Conservation (phyloP, 2,797 vertebrate species). For the Loriculus beryllinus region DNA sequence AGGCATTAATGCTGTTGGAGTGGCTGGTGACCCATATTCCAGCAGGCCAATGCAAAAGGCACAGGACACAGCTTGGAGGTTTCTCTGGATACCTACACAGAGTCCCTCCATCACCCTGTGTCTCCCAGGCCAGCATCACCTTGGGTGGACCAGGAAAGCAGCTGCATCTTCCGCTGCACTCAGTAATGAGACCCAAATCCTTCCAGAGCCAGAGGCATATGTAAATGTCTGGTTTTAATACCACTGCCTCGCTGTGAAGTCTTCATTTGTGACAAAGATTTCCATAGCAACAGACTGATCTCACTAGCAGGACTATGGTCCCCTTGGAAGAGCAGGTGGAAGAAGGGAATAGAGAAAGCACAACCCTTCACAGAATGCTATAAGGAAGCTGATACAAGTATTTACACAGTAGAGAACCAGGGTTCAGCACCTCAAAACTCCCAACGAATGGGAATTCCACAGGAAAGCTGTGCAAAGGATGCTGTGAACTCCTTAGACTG, state of each 20-base stretch:
- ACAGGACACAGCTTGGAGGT: not conserved
- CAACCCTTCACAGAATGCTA: accelerated
- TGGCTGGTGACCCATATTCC: not conserved
- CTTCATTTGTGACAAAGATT: constrained; percentile 61
- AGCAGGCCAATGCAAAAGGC: not conserved
- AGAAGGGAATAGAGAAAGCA: not conserved
- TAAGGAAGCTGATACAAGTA: not conserved
- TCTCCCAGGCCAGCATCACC: not conserved
- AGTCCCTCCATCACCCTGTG: not conserved
- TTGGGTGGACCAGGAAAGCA: not conserved
- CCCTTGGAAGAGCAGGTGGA: constrained; percentile 19
- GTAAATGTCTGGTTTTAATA: constrained; percentile 44
- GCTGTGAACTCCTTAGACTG: accelerated
- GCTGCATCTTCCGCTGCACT: not conserved
- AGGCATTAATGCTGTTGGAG: not conserved
- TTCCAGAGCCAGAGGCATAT: not conserved
- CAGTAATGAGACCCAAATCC: not conserved
- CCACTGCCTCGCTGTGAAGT: constrained; percentile 20
- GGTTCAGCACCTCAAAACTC: not conserved
- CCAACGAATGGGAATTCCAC: not conserved
- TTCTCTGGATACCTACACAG: not conserved
- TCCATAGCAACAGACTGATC: constrained; percentile 61
- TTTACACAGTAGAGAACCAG: not conserved
- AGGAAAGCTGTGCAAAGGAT: not conserved
- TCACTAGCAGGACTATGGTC: not conserved